Percentiles rank a stretch among this genome's conserved stretches.
Conservation (phyloP, 2,797 vertebrate genomes). For the Podarcis lilfordi region DNA sequence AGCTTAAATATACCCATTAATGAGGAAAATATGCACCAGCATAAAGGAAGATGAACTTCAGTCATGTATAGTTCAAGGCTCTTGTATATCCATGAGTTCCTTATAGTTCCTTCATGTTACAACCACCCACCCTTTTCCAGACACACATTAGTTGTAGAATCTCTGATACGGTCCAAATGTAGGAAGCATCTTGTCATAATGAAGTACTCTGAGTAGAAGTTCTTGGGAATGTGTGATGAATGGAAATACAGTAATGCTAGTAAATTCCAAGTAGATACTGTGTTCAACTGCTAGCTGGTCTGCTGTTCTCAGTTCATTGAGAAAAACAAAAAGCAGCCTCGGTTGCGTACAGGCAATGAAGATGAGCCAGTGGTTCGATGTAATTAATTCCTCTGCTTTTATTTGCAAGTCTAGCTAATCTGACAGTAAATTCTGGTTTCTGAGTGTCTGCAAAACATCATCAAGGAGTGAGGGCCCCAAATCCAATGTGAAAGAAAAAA, state of each 20-base stretch:
- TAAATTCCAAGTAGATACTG: neutral
- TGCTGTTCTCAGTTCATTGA: neutral
- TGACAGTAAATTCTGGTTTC: constrained; percentile 78
- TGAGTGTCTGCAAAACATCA: constrained; percentile 92
- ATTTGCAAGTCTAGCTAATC: neutral
- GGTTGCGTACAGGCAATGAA: neutral
- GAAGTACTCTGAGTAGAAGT: fast-evolving
- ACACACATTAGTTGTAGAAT: neutral
- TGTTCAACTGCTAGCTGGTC: constrained; percentile 14
- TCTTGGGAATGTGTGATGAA: neutral
- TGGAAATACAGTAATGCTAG: fast-evolving
- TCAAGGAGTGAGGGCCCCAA: constrained; percentile 93
- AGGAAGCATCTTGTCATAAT: constrained; percentile 19
- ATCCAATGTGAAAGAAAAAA: constrained; percentile 90
- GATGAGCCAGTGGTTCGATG: constrained; percentile 18
- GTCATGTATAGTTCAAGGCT: neutral
- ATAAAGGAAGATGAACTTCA: neutral
- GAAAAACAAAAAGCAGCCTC: neutral
- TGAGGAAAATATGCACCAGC: constrained; percentile 38
- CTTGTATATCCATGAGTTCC: neutral
- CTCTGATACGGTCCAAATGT: constrained; percentile 1
- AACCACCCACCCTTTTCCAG: neutral
- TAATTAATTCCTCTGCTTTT: neutral
- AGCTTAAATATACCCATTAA: constrained; percentile 62
- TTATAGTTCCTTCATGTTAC: neutral